Conservation (phyloP, 1,140 invertebrate species). For the Armadillidium nasatum region DNA sequence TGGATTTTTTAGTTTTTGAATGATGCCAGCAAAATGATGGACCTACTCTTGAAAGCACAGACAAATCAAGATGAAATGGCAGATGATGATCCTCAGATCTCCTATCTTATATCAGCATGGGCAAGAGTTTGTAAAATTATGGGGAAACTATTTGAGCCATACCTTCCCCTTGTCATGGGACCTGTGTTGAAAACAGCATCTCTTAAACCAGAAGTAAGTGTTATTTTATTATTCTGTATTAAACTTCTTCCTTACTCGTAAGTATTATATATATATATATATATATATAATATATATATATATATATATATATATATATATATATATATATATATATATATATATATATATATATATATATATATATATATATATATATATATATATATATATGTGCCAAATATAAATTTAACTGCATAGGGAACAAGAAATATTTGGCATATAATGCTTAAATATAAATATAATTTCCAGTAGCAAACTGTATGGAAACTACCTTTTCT, state of each 20-base stretch:
- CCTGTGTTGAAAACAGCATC: constrained; percentile 91
- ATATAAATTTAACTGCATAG: too few species aligned
- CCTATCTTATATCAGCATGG: constrained; percentile 98
- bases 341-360: too few species aligned
- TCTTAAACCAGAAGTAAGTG: constrained; percentile 79
- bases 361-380: too few species aligned
- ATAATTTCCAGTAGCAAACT: too few species aligned
- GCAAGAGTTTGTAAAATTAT: constrained; percentile 97
- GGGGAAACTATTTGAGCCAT: constrained; percentile 91
- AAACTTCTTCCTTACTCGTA: background rate
- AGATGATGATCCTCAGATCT: constrained; percentile 95
- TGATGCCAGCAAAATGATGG: constrained; percentile 96
- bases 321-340: too few species aligned
- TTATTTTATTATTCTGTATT: too few species aligned
- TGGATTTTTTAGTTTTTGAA: constrained; percentile 71
- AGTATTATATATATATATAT: background rate
- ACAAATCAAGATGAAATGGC: constrained; percentile 66
- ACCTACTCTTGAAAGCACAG: constrained; percentile 86
- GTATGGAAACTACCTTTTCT: too few species aligned
- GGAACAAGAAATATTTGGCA: too few species aligned
- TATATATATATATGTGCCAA: too few species aligned
- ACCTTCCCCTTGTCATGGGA: constrained; percentile 94
- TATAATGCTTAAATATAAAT: too few species aligned
- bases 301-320: too few species aligned
- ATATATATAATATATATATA: too few species aligned